Conservation (phyloP, 2,888 invertebrate species). For the Macroteleia sp. region DNA sequence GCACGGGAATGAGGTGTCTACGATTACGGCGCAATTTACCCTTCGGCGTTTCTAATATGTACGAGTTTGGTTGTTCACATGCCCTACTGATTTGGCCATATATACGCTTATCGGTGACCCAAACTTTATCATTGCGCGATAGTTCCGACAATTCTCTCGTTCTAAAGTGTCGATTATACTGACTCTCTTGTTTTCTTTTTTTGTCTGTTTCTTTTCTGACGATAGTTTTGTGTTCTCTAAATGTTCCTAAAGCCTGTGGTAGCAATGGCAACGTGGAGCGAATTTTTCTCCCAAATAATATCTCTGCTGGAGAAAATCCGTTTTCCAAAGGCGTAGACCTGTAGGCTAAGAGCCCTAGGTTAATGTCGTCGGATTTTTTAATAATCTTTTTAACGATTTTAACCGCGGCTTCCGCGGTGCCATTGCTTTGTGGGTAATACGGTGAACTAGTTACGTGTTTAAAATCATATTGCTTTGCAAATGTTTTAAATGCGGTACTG, state of each 20-base stretch:
- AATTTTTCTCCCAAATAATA: constrained; percentile 45
- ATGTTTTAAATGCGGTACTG: neutral
- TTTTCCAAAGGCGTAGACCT: constrained; percentile 49
- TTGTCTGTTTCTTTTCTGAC: constrained; percentile 35
- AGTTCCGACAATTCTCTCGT: constrained; percentile 50
- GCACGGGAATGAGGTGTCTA: too few relatives aligned
- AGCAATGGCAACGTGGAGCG: constrained; percentile 43
- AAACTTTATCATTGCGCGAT: constrained; percentile 62
- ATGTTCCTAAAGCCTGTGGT: neutral
- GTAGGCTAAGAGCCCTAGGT: constrained; percentile 39
- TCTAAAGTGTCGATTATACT: constrained; percentile 63
- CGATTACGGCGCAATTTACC: too few relatives aligned
- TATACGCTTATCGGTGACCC: constrained; percentile 65
- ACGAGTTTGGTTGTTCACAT: constrained; percentile 12
- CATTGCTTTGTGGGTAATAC: neutral
- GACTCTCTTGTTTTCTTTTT: constrained; percentile 49
- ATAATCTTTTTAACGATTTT: constrained; percentile 16
- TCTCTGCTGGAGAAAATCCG: constrained; percentile 45
- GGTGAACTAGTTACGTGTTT: neutral
- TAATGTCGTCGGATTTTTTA: neutral
- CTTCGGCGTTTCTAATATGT: neutral
- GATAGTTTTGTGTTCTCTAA: neutral
- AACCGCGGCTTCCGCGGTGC: constrained; percentile 52
- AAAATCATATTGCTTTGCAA: neutral
- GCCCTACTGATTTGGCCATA: constrained; percentile 11